phyloP scores from a whole-genome alignment of 2,888 invertebrate genomes.

The Empis stercorea region DNA sequence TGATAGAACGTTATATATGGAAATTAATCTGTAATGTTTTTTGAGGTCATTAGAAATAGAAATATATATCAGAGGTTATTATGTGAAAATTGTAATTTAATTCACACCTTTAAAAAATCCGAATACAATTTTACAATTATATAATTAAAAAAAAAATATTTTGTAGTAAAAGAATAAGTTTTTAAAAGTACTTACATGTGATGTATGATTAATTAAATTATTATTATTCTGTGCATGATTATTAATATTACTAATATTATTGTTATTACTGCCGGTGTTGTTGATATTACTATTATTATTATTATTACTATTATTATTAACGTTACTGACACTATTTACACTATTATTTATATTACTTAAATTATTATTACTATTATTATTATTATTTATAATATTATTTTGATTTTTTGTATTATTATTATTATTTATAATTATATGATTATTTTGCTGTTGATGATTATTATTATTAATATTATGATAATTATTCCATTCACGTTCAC shows the following conservation, averaged over 20 bases:
- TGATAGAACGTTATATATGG: too few relatives aligned
- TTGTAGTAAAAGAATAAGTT: too few relatives aligned
- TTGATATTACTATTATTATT: neutral
- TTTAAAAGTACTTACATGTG: slow-evolving; percentile 14
- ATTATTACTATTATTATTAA: neutral
- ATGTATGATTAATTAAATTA: slow-evolving; percentile 14
- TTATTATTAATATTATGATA: slow-evolving; percentile 16
- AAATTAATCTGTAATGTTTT: too few relatives aligned
- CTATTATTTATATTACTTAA: neutral
- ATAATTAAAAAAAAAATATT: too few relatives aligned
- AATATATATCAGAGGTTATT: too few relatives aligned
- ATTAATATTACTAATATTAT: neutral
- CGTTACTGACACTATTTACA: neutral
- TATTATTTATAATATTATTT: slow-evolving; percentile 6
- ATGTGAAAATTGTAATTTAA: too few relatives aligned
- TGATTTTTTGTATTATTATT: slow-evolving; percentile 8
- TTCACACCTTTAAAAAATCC: too few relatives aligned
- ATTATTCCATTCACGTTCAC: slow-evolving; percentile 21
- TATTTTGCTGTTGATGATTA: slow-evolving; percentile 11
- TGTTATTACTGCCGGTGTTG: neutral
- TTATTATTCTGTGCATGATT: neutral
- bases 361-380: slow-evolving; percentile 6
- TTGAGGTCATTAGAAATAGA: too few relatives aligned
- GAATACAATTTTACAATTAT: too few relatives aligned
- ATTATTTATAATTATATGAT: slow-evolving; percentile 15